Evolutionary conservation across 2,888 invertebrate species (phyloP).

Genomic region (Escarpia spicata): DNA sequence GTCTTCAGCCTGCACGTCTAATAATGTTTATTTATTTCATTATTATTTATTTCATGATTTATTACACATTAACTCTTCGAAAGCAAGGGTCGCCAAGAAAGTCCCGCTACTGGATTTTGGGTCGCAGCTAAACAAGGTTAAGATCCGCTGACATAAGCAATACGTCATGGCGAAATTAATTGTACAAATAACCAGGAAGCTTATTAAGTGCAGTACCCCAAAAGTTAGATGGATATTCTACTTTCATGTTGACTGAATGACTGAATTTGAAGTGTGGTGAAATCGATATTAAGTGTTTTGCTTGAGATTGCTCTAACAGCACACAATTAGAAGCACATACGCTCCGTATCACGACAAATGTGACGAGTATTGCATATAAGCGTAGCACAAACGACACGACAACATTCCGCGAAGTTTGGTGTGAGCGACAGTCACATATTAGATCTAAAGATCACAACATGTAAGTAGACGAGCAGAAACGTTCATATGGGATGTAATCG

Average conservation of each 20-base stretch:
- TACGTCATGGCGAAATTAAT: not conserved
- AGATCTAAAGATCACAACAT: not conserved
- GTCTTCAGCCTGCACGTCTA: no score
- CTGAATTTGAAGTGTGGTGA: not conserved
- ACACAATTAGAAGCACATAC: not conserved
- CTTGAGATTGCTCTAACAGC: not conserved
- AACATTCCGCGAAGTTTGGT: no score
- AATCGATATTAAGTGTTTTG: not conserved
- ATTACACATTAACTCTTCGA: no score
- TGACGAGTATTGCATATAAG: not conserved
- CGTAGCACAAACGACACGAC: not conserved
- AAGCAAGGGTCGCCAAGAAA: no score
- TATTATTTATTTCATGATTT: no score
- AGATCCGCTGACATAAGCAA: not conserved
- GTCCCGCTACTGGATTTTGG: no score
- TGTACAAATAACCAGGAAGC: not conserved
- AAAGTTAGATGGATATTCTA: not conserved
- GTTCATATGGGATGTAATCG: not conserved
- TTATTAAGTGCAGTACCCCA: not conserved
- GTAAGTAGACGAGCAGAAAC: not conserved
- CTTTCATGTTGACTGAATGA: not conserved
- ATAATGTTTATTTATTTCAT: no score
- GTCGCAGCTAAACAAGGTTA: no score
- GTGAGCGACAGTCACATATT: no score
- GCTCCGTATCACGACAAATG: not conserved